Conservation (phyloP, 1,140 invertebrate genomes). For the Colletes latitarsis region DNA sequence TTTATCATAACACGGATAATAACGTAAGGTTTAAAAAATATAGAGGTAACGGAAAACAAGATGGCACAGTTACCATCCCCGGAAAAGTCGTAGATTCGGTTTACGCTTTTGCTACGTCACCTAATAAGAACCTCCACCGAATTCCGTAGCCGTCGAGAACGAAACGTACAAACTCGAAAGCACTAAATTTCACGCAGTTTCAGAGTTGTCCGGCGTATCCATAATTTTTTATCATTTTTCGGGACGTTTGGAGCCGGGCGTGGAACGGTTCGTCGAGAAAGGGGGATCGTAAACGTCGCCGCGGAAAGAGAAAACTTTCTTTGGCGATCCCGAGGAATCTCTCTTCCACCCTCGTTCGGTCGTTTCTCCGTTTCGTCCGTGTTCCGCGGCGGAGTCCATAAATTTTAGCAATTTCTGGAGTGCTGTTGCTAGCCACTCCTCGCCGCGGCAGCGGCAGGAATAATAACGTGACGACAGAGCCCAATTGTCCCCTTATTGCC, state of each 20-base stretch:
- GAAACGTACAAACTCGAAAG: too few relatives aligned
- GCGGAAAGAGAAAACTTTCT: conserved; percentile 63
- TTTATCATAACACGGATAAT: too few relatives aligned
- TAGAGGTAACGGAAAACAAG: too few relatives aligned
- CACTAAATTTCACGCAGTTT: too few relatives aligned
- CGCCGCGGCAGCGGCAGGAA: conserved; percentile 56
- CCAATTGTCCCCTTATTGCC: conserved; percentile 69
- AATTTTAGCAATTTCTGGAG: conserved; percentile 69
- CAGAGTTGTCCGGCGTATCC: too few relatives aligned
- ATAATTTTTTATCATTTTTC: too few relatives aligned
- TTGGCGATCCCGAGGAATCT: conserved; percentile 44
- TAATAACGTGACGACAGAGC: conserved; percentile 69
- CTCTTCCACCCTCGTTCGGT: conserved; percentile 17
- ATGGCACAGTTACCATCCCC: too few relatives aligned
- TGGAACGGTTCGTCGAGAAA: conserved; percentile 42
- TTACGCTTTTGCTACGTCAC: too few relatives aligned
- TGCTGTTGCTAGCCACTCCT: conserved; percentile 33
- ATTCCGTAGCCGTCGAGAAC: too few relatives aligned
- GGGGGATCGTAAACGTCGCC: conserved; percentile 50
- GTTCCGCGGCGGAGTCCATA: conserved; percentile 58
- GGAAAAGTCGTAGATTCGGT: too few relatives aligned
- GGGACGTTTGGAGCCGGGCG: not conserved
- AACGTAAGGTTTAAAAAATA: too few relatives aligned
- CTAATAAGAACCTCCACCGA: too few relatives aligned
- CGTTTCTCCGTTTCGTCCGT: conserved; percentile 7